Evolutionary conservation across 2,888 invertebrate species (phyloP), one percentile per base, ranked within the genome.

Genomic region (Chromoteleia sp.): DNA sequence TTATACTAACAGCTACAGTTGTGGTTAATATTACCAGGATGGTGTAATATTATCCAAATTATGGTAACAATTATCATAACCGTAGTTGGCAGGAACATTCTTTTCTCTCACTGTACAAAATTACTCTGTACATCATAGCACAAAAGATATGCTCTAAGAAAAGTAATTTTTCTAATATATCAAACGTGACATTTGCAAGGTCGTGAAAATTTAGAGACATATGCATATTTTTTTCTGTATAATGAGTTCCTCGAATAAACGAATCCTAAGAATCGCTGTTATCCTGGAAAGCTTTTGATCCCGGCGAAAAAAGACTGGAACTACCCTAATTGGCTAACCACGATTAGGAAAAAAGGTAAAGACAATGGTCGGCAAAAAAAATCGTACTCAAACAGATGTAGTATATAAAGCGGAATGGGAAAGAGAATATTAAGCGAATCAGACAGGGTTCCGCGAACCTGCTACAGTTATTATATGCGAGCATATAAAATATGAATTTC

Each of bases 401-500:
- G 43, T 36, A 25, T 8, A 14, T 36, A 50, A 65, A 65, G 29
- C 8, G 29, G 50, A 67, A 63, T 25, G 30, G 17, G 73, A 48
- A 63, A 54, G 21, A 36, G 61, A 19, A 71, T 21, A 71, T 63
- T 58, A 78, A 73, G 48, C 58, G 67, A 59, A 52, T 63, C 25
- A 36, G 50, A 36, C 71, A 29, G 50, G 29, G 41, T 36, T 25
- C 41, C 54, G 58, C 14, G 50, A 58, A 50, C 21, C n/a, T 14
- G 29, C 10, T 36, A 39, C 41, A 68, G 73, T 73, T 30, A 79
- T 79, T 79, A 73, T 50, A 52, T 43, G 58, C 36, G 41, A 19
- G 73, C 59, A 29, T 36, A 67, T 73, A 73, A 80, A 80, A 74
- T 80, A 74, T 80, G 74, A 56, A 74, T 80, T 63, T 74, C 43